phyloP scores from a whole-genome alignment of 2,888 invertebrate genomes.

The Melanargia galathea region DNA sequence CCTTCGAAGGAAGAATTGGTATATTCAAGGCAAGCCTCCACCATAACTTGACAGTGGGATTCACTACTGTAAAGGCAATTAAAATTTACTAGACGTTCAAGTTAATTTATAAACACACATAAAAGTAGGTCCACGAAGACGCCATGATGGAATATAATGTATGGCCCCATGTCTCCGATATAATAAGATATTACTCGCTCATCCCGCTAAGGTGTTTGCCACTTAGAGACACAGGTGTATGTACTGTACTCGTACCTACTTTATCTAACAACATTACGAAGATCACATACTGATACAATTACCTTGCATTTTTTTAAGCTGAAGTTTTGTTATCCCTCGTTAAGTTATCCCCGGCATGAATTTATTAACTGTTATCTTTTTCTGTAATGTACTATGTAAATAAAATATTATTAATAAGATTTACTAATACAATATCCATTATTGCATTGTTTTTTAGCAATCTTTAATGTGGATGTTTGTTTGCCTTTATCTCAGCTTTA shows the following conservation, averaged over 20 bases:
- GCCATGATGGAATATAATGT: conserved; percentile 65
- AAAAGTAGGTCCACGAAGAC: conserved; percentile 5
- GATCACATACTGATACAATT: conserved; percentile 1
- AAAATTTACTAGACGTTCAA: too few relatives aligned
- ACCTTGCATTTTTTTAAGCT: not conserved
- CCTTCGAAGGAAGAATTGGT: too few relatives aligned
- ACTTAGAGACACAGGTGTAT: conserved; percentile 27
- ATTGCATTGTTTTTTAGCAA: too few relatives aligned
- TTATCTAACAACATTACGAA: conserved; percentile 24
- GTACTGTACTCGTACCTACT: conserved; percentile 40
- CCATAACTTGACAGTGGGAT: too few relatives aligned
- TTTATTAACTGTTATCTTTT: too few relatives aligned
- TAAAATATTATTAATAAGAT: too few relatives aligned
- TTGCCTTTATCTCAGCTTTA: too few relatives aligned
- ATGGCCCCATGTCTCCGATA: conserved; percentile 41
- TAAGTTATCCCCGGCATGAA: not conserved
- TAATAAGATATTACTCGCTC: conserved; percentile 39
- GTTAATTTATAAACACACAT: not conserved
- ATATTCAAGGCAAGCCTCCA: too few relatives aligned
- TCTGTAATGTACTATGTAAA: too few relatives aligned
- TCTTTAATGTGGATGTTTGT: too few relatives aligned
- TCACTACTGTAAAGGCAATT: too few relatives aligned
- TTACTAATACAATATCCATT: too few relatives aligned
- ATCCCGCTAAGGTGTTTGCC: conserved; percentile 10
- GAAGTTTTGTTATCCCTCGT: not conserved